phyloP scores from a whole-genome alignment of 2,888 invertebrate genomes.

The Stenodema calcarata region DNA sequence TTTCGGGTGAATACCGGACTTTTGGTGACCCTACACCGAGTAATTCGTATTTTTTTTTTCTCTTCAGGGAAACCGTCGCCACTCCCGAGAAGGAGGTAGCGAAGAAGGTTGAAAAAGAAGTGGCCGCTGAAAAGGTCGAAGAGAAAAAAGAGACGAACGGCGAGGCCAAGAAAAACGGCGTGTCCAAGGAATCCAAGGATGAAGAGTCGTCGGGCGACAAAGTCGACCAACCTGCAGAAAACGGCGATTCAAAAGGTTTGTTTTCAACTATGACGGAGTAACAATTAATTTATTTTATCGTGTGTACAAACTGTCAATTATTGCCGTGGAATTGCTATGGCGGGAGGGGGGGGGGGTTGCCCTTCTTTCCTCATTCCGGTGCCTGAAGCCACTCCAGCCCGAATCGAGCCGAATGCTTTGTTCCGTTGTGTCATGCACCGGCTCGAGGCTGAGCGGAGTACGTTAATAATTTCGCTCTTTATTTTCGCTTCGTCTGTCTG shows the following conservation, averaged over 20 bases:
- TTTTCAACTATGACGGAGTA: neutral
- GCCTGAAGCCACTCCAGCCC: too few relatives aligned
- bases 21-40: too few relatives aligned
- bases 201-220: conserved; percentile 62
- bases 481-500: neutral
- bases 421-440: neutral
- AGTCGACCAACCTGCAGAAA: conserved; percentile 61
- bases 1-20: too few relatives aligned
- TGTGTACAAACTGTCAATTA: neutral
- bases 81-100: conserved; percentile 63
- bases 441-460: too few relatives aligned
- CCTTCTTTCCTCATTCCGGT: too few relatives aligned
- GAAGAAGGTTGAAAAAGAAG: conserved; percentile 57
- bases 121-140: conserved; percentile 54
- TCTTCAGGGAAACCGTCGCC: conserved; percentile 50
- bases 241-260: conserved; percentile 62
- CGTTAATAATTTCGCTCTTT: too few relatives aligned
- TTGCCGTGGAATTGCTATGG: neutral
- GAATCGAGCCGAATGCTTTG: neutral
- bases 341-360: too few relatives aligned
- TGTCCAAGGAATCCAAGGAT: conserved; percentile 55
- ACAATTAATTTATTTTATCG: neutral
- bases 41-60: neutral
- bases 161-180: conserved; percentile 59
- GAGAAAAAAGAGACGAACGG: conserved; percentile 60